Evolutionary conservation across 1,140 invertebrate species (phyloP).

Genomic region (Lepidurus arcticus): DNA sequence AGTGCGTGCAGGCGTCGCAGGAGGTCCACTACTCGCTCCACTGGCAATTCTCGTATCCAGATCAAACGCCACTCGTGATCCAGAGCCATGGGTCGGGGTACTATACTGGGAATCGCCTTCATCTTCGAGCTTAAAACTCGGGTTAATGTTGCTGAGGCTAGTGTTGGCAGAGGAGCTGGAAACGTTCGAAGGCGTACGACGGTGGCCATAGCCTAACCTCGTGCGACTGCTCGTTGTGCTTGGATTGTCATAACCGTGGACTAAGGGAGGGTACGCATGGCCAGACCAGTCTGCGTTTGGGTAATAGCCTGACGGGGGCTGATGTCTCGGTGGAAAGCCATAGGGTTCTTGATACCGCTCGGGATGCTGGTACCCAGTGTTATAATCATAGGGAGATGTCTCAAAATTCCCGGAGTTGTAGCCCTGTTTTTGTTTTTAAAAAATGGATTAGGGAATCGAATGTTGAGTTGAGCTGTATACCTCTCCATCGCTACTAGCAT

Average conservation of each 20-base stretch:
- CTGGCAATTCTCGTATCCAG: conserved; percentile 35
- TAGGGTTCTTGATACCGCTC: conserved; percentile 29
- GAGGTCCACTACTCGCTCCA: conserved; percentile 32
- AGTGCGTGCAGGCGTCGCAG: conserved; percentile 44
- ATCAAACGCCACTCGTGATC: conserved; percentile 35
- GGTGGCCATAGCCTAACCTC: conserved; percentile 46
- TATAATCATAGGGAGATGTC: not conserved
- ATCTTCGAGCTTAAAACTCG: conserved; percentile 59
- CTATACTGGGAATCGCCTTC: conserved; percentile 51
- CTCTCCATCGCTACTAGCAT: conserved; percentile 56
- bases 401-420: conserved; percentile 23
- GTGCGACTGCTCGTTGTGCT: conserved; percentile 15
- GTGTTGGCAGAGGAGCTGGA: conserved; percentile 57
- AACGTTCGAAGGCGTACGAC: conserved; percentile 63
- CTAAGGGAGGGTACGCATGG: not conserved
- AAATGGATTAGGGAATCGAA: not conserved
- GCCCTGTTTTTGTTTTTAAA: not conserved
- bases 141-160: conserved; percentile 51
- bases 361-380: not conserved
- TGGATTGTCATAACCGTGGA: conserved; percentile 22
- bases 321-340: not conserved
- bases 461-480: conserved; percentile 29
- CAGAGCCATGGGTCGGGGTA: conserved; percentile 31
- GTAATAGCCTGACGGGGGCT: not conserved
- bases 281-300: not conserved